Evolutionary conservation across 2,888 invertebrate genomes (phyloP), one percentile per base, ranked within the genome.

Genomic region (Osmoderma eremita): DNA sequence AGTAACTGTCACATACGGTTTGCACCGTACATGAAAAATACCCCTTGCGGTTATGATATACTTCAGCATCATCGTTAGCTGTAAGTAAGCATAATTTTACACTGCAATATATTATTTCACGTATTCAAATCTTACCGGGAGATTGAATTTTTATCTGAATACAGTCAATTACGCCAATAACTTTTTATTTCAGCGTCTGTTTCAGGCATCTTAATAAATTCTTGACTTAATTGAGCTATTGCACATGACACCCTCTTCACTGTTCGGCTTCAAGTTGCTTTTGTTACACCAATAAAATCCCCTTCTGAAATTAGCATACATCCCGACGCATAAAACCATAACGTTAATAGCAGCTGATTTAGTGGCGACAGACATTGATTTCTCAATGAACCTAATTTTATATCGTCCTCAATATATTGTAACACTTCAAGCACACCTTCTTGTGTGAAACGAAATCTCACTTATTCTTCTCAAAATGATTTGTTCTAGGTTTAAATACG

Each of bases 121-220:
- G n/a, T 36, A 10, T 6, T 36, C 5, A 36, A 6, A 36, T 36
- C 36, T 36, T 36, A 36, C 36, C 10, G 5, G 36, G 36, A 5
- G 36, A 36, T 36, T 36, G 36, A 6, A 10, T 10, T 5, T 6
- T 36, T 6, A 6, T 36, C 5, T 36, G 10, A 36, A 36, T n/a
- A n/a, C n/a, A n/a, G n/a, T n/a, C n/a, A 36, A 36, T 10, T 10
- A 36, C 36, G 6, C 10, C 10, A 5, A 36, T 6, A 6, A 36
- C 10, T 36, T 10, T 10, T 10, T 36, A 63, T 54, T 10, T 63
- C 50, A n/a, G n/a, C 17, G 15, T n/a, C 13, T 17, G 51, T 64
- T 71, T 68, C 39, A 67, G 61, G 48, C 54, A 56, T 67, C 64
- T 72, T 17, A 67, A 65, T 18, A 48, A 61, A 67, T 68, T 54